phyloP scores from a whole-genome alignment of 2,797 vertebrate genomes.

The Martes flavigula region DNA sequence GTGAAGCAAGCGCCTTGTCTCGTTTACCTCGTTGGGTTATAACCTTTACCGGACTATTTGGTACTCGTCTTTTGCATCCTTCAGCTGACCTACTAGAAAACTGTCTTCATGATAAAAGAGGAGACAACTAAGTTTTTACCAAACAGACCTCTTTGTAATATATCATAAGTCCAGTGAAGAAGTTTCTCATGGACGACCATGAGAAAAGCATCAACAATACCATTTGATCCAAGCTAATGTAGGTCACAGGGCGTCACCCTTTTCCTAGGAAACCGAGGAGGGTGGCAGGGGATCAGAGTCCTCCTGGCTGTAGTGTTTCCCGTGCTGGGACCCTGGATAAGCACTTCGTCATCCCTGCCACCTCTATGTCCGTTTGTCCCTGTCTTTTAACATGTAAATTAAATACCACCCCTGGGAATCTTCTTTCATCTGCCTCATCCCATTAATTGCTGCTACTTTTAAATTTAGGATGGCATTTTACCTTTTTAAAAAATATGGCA shows the following conservation, averaged over 20 bases:
- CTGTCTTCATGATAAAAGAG: background rate
- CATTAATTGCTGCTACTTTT: background rate
- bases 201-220: background rate
- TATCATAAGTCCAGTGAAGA: background rate
- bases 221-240: background rate
- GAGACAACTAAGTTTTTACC: background rate
- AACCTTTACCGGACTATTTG: no score
- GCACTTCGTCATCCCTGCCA: background rate
- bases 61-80: background rate
- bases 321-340: accelerated
- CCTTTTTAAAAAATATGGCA: no score
- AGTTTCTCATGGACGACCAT: background rate
- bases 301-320: accelerated
- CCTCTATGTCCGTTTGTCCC: background rate
- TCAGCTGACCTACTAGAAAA: background rate
- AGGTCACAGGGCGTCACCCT: background rate
- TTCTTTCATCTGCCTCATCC: background rate
- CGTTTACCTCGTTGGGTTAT: accelerated
- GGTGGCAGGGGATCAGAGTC: accelerated
- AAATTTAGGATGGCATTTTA: background rate
- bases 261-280: accelerated
- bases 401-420: background rate
- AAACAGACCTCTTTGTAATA: background rate
- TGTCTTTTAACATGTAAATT: background rate
- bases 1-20: background rate